Conservation (phyloP, 2,113 vertebrate genomes). For the Propithecus coquereli region DNA sequence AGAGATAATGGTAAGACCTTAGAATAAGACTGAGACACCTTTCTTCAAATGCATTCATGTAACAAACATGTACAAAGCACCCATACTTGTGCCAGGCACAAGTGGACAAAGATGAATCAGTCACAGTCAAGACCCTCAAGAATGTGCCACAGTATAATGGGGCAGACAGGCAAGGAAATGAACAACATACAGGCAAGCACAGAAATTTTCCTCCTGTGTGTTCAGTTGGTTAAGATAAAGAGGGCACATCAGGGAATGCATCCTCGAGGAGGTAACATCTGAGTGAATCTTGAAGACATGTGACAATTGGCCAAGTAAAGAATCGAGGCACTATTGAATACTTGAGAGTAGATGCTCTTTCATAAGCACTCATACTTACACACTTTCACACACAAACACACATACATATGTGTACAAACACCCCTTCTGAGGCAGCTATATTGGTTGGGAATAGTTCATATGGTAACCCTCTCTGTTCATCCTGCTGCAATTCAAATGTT, state of each 20-base stretch:
- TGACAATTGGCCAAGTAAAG: neutral
- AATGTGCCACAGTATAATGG: neutral
- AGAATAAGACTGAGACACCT: neutral
- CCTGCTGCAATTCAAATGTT: neutral
- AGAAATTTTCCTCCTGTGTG: neutral
- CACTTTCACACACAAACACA: neutral
- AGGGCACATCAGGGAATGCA: neutral
- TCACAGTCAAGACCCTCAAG: neutral
- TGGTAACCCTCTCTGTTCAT: neutral
- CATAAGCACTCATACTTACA: neutral
- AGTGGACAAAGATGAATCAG: neutral
- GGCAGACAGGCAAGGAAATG: neutral
- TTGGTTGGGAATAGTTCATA: neutral
- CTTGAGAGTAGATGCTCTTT: neutral
- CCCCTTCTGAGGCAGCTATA: neutral
- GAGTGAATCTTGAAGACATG: neutral
- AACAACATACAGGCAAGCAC: neutral
- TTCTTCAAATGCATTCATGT: neutral
- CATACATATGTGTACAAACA: neutral
- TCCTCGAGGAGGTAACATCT: neutral
- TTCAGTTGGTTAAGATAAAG: neutral
- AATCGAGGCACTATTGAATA: neutral
- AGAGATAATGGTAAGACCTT: neutral
- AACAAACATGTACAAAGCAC: neutral
- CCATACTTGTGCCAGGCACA: neutral